Evolutionary conservation across 2,797 vertebrate species (phyloP), one percentile per base, ranked within the genome.

Genomic region (Typhlichthys eigenmanni): DNA sequence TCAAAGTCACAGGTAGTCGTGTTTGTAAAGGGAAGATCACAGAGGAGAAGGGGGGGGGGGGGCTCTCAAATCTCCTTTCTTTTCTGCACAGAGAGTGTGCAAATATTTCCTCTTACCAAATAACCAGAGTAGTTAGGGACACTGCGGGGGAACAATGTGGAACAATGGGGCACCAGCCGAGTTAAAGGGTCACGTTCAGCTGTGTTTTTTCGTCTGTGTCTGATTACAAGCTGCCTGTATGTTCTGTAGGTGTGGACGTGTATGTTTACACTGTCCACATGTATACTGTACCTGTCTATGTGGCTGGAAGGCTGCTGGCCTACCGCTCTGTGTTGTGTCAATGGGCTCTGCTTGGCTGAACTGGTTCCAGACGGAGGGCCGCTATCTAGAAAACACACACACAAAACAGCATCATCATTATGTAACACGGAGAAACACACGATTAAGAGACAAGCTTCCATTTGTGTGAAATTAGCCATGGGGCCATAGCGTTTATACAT

Each of bases 331-430:
- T 98, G 96, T 62, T 95, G 96, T 0, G 91, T 80, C 1, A 94
- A 95, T 0, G 97, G 97, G 73, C 97, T 99, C 80, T 98, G 96
- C 84, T 92, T 92, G 80, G 95, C 96, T 0, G 97, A 99, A 80
- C 96, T 98, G 38, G 93, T 92, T 85, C 94, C 96, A 4, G 97
- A 99, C 0, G 95, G 93, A 66, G 97, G 96, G 54, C 95, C 93
- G 1, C 89, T 95, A 74, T 90, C 88, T 89, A 78, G 9, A 60
- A 55, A 54, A 14, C 1, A 55, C 64, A 56, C 64, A 54, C 13
- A 16, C 50, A 55, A 10, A 16, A n/a, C 1, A 6, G 38, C 51
- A 8, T 8, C 0, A 38, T 5, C 34, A 6, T 38, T 38, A 8
- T 38, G 34, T 38, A 38, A 38, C 34, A 38, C 8, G 4, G 34